Evolutionary conservation across 2,797 vertebrate species (phyloP), one percentile per base, ranked within the genome.

Genomic region (Muscicapa striata): DNA sequence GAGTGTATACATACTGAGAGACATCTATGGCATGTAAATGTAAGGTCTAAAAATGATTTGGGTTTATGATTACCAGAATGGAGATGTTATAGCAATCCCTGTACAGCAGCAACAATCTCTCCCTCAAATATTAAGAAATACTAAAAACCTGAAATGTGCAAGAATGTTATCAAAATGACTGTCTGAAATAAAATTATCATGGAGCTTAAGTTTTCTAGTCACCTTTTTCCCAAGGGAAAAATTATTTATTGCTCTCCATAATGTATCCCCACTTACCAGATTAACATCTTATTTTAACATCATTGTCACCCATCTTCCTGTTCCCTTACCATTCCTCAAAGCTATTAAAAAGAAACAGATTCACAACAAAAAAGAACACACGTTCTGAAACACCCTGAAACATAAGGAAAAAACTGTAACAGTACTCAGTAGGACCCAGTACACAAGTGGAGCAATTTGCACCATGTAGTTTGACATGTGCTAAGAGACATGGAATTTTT

Each of bases 201-300:
- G 84, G 52, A 94, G 63, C 61, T 87, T 88, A 95, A 93, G 48
- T 72, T 58, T 34, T 94, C 66, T 62, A 80, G 81, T 75, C 78
- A 83, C 27, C n/a, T 75, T 55, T 75, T 55, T 66, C n/a, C 26
- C 27, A 63, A 76, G 27, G 24, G 85, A 94, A 90, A 38, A 93
- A 76, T 84, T 0, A 29, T 55, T 74, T 78, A 38, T 59, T 73
- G 54, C 57, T 91, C 83, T 84, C 70, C 19, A 36, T 55, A 87
- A 74, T 30, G 2, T 29, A 62, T 85, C 62, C 38, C 20, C 46
- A 63, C 49, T 95, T 78, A 89, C 18, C 34, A n/a, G 69, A 94
- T 72, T 64, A 93, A 30, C 54, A 88, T 34, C 64, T 90, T 84
- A 75, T 14, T 14, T 84, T 83, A 79, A 81, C 45, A 93, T 91